Evolutionary conservation across 2,797 vertebrate species (phyloP), one percentile per base, ranked within the genome.

Genomic region (Lutjanus campechanus): DNA sequence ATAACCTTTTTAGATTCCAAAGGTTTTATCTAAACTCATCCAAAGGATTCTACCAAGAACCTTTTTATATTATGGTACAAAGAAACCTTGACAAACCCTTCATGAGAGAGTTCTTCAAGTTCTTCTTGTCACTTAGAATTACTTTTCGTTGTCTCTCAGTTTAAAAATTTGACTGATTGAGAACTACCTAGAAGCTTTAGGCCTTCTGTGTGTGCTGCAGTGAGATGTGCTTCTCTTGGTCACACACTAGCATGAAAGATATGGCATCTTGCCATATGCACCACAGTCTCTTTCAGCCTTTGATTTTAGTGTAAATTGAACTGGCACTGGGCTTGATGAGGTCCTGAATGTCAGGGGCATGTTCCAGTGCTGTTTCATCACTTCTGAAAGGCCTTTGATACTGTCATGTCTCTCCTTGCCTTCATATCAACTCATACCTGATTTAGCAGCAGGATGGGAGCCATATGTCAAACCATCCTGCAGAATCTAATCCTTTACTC

Each of bases 291-390:
- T 63, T 67, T 83, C 65, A 81, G 65, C 58, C 50, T 76, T 64
- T 83, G 51, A 82, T 82, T 81, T 76, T 46, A 19, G 13, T 74
- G 77, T 79, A 82, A 84, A 87, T 75, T 71, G 65, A 73, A 46
- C 56, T 91, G 79, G 74, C 81, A 65, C 22, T 6, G 1, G 20
- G 43, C 63, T 79, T 75, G 58, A 82, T 83, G 69, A 76, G 17
- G 73, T 62, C 58, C 82, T 58, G 58, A 58, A 41, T 80, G 76
- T 83, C 76, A 78, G 82, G 65, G 66, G 75, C 51, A 66, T 58
- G 44, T 72, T 73, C 68, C 76, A 82, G 60, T 56, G 60, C 79
- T 79, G 51, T 65, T 79, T 89, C 82, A 76, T 90, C 85, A 88
- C 64, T 83, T 72, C 73, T 85, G 20, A 81, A 73, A 72, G 79